phyloP scores from a whole-genome alignment of 2,797 vertebrate genomes.

The Coreius guichenoti region DNA sequence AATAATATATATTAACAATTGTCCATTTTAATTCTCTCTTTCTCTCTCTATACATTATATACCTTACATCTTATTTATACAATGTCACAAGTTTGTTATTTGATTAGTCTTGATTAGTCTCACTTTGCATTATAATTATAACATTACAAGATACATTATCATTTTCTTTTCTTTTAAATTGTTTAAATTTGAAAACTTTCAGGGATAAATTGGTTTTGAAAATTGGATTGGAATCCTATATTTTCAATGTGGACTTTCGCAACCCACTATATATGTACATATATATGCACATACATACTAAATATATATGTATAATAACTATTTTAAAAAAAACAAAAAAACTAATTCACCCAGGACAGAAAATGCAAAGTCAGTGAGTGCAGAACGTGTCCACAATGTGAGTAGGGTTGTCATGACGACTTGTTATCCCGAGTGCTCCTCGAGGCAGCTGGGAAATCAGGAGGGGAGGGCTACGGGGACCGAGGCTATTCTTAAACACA shows the following conservation, averaged over 20 bases:
- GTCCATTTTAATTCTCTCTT: too few species aligned
- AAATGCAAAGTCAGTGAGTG: constrained; percentile 70
- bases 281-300: neutral
- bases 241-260: neutral
- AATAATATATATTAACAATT: neutral
- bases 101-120: too few species aligned
- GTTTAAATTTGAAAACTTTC: neutral
- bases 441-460: constrained; percentile 73
- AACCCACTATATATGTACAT: neutral
- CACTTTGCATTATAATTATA: too few species aligned
- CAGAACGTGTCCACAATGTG: constrained; percentile 59
- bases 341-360: constrained; percentile 47
- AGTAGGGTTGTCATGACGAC: constrained; percentile 75
- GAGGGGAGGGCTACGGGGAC: constrained; percentile 69
- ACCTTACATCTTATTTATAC: too few species aligned
- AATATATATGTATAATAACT: constrained; percentile 33
- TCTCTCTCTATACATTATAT: too few species aligned
- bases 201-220: neutral
- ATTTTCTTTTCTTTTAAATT: neutral
- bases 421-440: constrained; percentile 68
- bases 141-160: too few species aligned
- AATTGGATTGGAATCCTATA: neutral
- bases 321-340: constrained; percentile 26
- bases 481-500: constrained; percentile 80
- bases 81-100: neutral